These are phyloP conservation scores for Ectobius pallidus DNA, from an alignment of 2,888 invertebrate species.

Conservation along the genomic window DNA sequence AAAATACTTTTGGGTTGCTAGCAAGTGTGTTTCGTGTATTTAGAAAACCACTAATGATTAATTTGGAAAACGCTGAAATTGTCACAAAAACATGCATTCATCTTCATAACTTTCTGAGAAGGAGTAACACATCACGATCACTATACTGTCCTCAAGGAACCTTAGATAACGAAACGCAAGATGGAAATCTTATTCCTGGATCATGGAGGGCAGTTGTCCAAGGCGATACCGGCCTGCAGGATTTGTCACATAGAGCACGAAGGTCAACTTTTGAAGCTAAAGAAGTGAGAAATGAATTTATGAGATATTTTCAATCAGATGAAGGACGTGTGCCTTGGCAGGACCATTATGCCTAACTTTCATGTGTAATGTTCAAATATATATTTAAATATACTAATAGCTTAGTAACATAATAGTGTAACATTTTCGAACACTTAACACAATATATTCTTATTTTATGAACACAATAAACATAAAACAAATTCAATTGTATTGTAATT, in stretches of 20 bases:
- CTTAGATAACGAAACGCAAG: slow-evolving; percentile 35
- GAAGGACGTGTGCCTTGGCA: too few relatives aligned
- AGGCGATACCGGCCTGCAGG: background rate
- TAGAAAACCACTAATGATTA: slow-evolving; percentile 35
- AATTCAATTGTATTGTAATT: too few relatives aligned
- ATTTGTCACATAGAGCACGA: background rate
- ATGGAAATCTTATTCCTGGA: slow-evolving; percentile 43
- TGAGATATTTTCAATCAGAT: too few relatives aligned
- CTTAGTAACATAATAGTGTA: too few relatives aligned
- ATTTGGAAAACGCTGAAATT: slow-evolving; percentile 37
- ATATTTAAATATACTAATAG: too few relatives aligned
- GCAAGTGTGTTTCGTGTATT: slow-evolving; percentile 40
- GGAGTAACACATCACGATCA: slow-evolving; percentile 32
- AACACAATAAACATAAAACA: too few relatives aligned
- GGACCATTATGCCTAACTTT: too few relatives aligned
- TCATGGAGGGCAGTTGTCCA: slow-evolving; percentile 41
- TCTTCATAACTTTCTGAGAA: slow-evolving; percentile 40
- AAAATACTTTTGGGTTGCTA: slow-evolving; percentile 43
- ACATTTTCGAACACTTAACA: too few relatives aligned
- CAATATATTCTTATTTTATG: too few relatives aligned
- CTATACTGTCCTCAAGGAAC: slow-evolving; percentile 45
- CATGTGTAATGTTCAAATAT: too few relatives aligned
- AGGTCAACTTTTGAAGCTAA: slow-evolving; percentile 1
- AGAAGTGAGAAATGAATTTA: background rate
- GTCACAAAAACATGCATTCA: slow-evolving; percentile 34